phyloP scores from a whole-genome alignment of 2,113 vertebrate genomes.

The Megaceryle maxima region DNA sequence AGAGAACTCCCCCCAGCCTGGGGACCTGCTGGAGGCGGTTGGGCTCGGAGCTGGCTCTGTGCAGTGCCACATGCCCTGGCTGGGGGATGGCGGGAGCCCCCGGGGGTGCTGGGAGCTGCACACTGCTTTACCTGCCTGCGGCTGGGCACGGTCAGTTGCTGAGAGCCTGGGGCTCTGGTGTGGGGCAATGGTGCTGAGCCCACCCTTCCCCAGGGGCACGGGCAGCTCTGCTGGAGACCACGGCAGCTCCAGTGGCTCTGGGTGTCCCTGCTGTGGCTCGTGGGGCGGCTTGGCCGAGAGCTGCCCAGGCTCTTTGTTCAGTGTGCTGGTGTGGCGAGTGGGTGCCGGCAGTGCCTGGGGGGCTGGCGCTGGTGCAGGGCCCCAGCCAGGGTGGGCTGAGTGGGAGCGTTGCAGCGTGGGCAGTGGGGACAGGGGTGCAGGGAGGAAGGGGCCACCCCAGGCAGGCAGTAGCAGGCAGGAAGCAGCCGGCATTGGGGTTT shows the following conservation, averaged over 20 bases:
- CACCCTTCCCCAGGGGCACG: accelerated
- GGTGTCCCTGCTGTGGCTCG: accelerated
- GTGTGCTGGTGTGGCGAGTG: accelerated
- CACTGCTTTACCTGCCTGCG: background rate
- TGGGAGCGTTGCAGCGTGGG: accelerated
- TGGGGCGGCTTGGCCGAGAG: accelerated
- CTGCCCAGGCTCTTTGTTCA: background rate
- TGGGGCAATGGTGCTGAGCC: background rate
- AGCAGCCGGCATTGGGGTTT: background rate
- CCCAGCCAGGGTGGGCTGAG: background rate
- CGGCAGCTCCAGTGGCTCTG: background rate
- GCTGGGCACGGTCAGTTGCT: background rate
- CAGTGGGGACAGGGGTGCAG: background rate
- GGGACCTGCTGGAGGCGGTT: background rate
- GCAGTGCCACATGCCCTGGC: background rate
- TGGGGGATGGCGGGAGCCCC: background rate
- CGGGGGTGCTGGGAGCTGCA: background rate
- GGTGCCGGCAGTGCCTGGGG: accelerated
- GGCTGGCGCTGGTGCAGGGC: accelerated
- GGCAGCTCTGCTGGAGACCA: background rate
- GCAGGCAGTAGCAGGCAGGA: background rate
- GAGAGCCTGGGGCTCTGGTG: background rate
- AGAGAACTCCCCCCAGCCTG: background rate
- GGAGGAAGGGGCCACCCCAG: background rate
- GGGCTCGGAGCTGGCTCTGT: background rate